Conservation (phyloP, 2,888 invertebrate species). For the Mayetiola destructor region DNA sequence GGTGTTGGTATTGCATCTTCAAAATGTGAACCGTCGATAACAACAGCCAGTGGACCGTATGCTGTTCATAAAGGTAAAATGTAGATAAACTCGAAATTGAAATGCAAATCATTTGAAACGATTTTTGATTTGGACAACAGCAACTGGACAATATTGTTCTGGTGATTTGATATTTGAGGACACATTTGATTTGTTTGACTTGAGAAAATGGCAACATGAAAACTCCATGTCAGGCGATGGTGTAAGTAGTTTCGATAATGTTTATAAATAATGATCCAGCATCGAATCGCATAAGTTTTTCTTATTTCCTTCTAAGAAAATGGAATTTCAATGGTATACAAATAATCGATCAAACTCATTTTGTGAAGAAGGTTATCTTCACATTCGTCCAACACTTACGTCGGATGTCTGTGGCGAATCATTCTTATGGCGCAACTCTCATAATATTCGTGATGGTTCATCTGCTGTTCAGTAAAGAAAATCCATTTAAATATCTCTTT, state of each 20-base stretch:
- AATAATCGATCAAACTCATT: conserved; percentile 52
- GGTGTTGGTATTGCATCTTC: conserved; percentile 3
- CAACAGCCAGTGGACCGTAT: conserved; percentile 36
- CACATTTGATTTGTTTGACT: conserved; percentile 44
- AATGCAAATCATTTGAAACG: not conserved
- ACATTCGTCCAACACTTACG: conserved; percentile 46
- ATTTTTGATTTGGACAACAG: not conserved
- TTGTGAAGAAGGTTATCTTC: conserved; percentile 37
- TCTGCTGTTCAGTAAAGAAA: conserved; percentile 45
- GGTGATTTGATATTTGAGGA: conserved; percentile 48
- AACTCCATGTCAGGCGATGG: conserved; percentile 49
- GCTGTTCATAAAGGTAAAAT: not conserved
- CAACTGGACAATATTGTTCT: conserved; percentile 32
- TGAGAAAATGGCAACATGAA: conserved; percentile 50
- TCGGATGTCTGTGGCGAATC: conserved; percentile 40
- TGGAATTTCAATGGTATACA: conserved; percentile 56
- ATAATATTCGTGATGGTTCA: conserved; percentile 44
- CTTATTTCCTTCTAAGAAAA: conserved; percentile 36
- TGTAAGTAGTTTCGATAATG: conserved; percentile 17
- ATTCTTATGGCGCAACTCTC: conserved; percentile 39
- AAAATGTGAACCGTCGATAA: conserved; percentile 12
- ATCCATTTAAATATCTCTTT: not conserved
- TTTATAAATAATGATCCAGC: not conserved
- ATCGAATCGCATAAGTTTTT: not conserved
- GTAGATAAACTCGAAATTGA: not conserved